Base-by-base conservation (phyloP, 2,113 vertebrate species). In the Eulacestoma nigropectus region DNA sequence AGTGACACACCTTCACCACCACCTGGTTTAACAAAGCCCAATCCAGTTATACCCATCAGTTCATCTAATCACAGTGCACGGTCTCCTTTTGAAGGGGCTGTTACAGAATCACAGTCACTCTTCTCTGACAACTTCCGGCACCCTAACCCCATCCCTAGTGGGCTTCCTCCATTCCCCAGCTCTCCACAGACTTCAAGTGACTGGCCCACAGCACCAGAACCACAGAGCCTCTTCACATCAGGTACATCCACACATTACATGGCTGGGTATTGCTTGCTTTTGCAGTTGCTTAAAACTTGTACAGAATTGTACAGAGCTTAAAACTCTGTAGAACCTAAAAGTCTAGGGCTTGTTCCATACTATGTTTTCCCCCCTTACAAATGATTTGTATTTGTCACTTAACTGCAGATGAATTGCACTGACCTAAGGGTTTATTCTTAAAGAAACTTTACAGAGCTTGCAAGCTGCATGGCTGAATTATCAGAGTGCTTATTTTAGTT, bases 41-140 rank as follows among this genome's bases (percentile, higher is more conserved):
- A 98, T 93, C 98, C 99, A 96, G 98, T 98, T 89, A 98, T 99
- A 97, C 99, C 99, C 97, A 98, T 99, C 98, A 99, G 98, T 91
- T 98, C 99, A 98, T 98, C 99, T 53, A 99, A 99, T 98, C 99
- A 99, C 97, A 98, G 98, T 87, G 98, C 99, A 56, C 98, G 99
- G 82, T 99, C 99, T 5, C 99, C 99, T 68, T 99, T 99, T 80
- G 99, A 99, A 97, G 99, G 99, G 37, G 99, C 99, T 46, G 98
- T 99, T 78, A 99, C 99, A 75, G 99, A 99, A 98, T 99, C 99
- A 91, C 99, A 99, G 98, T 99, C 99, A 3, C 98, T 99, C 89
- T 99, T 99, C 97, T 99, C 99, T 96, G 99, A 99, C 98, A 99
- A 99, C 98, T 99, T 99, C 93, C 98, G 99, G 93, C 99, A 99